phyloP scores from a whole-genome alignment of 2,797 vertebrate genomes.

The Xiphorhynchus erythropygius region DNA sequence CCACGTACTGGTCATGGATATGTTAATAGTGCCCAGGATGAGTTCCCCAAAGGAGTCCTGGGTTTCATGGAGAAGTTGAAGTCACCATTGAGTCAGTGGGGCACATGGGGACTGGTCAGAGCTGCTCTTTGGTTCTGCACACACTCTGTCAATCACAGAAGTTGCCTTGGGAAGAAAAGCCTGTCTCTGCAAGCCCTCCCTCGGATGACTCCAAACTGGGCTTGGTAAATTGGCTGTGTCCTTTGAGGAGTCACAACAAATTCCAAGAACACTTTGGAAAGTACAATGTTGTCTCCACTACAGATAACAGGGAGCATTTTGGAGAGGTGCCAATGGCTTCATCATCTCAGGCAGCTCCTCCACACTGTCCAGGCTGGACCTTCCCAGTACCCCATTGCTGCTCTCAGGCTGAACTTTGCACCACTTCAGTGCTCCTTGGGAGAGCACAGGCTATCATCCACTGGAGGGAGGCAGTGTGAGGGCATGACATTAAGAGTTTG shows the following conservation, averaged over 20 bases:
- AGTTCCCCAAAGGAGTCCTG: neutral
- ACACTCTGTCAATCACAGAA: neutral
- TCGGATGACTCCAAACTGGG: neutral
- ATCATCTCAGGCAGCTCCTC: neutral
- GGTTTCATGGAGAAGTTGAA: neutral
- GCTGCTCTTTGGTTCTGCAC: neutral
- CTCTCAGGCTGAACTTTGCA: neutral
- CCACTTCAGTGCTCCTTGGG: neutral
- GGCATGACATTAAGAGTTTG: neutral
- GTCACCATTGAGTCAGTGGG: neutral
- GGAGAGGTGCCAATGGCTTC: neutral
- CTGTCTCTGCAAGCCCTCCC: neutral
- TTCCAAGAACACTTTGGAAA: neutral
- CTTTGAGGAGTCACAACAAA: neutral
- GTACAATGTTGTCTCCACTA: neutral
- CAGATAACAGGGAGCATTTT: neutral
- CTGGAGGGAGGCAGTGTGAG: neutral
- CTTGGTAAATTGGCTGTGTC: neutral
- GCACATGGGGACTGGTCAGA: neutral
- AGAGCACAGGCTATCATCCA: neutral
- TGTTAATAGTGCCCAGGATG: neutral
- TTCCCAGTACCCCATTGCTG: fast-evolving
- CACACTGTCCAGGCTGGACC: fast-evolving
- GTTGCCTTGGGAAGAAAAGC: neutral
- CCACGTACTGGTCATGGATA: neutral